Evolutionary conservation across 2,888 invertebrate genomes (phyloP).

Genomic region (Mechanitis messenoides): DNA sequence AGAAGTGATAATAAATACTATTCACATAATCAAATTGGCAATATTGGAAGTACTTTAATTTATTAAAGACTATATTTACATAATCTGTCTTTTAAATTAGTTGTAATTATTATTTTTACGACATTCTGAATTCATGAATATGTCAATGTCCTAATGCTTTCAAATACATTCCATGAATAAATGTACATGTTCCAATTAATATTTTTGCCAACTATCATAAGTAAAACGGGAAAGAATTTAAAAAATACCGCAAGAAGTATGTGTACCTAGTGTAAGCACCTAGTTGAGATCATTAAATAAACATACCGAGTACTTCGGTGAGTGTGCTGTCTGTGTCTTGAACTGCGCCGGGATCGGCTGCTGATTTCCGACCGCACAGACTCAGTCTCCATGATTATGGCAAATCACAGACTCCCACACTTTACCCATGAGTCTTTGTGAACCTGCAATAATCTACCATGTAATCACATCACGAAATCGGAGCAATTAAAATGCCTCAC

Average conservation of each 20-base stretch:
- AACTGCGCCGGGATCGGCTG: conserved; percentile 84
- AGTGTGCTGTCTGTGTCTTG: conserved; percentile 78
- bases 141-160: too few species aligned
- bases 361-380: conserved; percentile 95
- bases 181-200: background rate
- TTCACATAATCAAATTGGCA: too few species aligned
- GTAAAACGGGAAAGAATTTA: too few species aligned
- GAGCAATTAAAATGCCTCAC: conserved; percentile 66
- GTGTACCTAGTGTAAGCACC: too few species aligned
- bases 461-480: conserved; percentile 49
- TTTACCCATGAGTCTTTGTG: conserved; percentile 56
- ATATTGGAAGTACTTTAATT: too few species aligned
- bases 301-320: conserved; percentile 81
- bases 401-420: conserved; percentile 36
- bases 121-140: too few species aligned
- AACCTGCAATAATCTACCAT: conserved; percentile 52
- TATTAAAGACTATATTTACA: too few species aligned
- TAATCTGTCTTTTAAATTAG: too few species aligned
- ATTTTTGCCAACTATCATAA: background rate
- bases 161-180: too few species aligned
- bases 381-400: conserved; percentile 89
- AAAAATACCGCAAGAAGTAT: too few species aligned
- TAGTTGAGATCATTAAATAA: conserved; percentile 26
- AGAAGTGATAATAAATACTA: too few species aligned
- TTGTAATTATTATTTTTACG: too few species aligned